A percentile compares a stretch with the other conserved stretches of the same genome.
Evolutionary conservation across 2,797 vertebrate species (phyloP).

Genomic region (Poecilia wingei): DNA sequence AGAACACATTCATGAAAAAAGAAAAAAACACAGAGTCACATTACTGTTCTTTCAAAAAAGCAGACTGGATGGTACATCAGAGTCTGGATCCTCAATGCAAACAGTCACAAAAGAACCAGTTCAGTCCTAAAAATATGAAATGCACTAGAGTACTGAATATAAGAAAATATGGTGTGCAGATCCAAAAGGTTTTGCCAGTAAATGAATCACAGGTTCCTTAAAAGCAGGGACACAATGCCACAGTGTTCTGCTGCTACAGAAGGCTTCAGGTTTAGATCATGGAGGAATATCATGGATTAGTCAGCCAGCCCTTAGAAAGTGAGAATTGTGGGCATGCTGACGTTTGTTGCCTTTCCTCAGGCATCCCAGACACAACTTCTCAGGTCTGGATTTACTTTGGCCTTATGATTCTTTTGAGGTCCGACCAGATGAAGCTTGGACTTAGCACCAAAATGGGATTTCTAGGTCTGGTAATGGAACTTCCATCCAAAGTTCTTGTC

Average conservation of each 20-base stretch:
- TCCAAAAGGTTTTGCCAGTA: constrained; percentile 63
- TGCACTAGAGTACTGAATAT: constrained; percentile 44
- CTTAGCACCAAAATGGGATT: constrained; percentile 70
- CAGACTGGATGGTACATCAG: constrained; percentile 33
- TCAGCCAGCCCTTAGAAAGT: constrained; percentile 67
- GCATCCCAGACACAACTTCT: constrained; percentile 70
- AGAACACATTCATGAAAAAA: constrained; percentile 21
- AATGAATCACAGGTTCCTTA: constrained; percentile 73
- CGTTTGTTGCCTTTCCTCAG: constrained; percentile 65
- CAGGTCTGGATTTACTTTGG: constrained; percentile 75
- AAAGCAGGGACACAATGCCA: constrained; percentile 72
- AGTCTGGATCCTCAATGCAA: constrained; percentile 32
- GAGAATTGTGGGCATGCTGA: constrained; percentile 64
- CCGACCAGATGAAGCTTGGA: constrained; percentile 68
- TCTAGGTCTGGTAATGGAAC: constrained; percentile 51
- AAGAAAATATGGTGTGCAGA: constrained; percentile 61
- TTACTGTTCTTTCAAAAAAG: constrained; percentile 13
- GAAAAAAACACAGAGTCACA: constrained; percentile 18
- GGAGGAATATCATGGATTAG: constrained; percentile 77
- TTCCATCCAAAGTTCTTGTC: constrained; percentile 58
- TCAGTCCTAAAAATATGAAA: constrained; percentile 50
- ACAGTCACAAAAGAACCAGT: constrained; percentile 46
- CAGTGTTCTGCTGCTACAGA: constrained; percentile 71
- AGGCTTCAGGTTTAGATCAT: constrained; percentile 77
- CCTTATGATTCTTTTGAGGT: constrained; percentile 66